These are phyloP conservation scores for Trichomalopsis sarcophagae DNA, from an alignment of 1,140 invertebrate species.

Conservation along the genomic window DNA sequence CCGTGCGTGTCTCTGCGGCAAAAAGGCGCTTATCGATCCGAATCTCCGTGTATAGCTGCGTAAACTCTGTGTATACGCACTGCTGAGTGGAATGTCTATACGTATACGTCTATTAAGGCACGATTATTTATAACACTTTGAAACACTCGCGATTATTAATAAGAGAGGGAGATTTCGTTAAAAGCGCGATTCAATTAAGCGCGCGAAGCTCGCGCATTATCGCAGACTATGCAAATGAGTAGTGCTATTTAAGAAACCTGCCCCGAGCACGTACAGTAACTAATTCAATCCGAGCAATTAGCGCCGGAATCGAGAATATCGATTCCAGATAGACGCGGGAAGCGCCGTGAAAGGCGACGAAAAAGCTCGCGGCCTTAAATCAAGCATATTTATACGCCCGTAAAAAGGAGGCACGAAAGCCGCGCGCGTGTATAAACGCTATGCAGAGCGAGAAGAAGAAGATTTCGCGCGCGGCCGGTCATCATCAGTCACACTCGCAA, in stretches of 20 bases:
- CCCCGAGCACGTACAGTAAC: too few species aligned
- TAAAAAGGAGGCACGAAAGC: background rate
- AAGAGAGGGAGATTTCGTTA: background rate
- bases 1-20: background rate
- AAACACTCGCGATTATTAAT: background rate
- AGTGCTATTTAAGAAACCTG: background rate
- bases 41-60: background rate
- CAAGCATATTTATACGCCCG: background rate
- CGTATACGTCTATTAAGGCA: background rate
- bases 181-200: background rate
- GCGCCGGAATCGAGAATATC: background rate
- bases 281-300: background rate
- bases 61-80: too few species aligned
- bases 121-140: background rate
- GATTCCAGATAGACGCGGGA: background rate
- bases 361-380: background rate
- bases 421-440: background rate
- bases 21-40: background rate
- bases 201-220: background rate
- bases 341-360: too few species aligned
- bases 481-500: conserved; percentile 9
- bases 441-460: background rate
- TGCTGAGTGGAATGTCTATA: background rate
- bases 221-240: background rate
- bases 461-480: background rate